A percentile compares a stretch with the other conserved stretches of the same genome.
These are phyloP conservation scores for Sesamia inferens DNA, from an alignment of 2,888 invertebrate species.

Conservation along the genomic window DNA sequence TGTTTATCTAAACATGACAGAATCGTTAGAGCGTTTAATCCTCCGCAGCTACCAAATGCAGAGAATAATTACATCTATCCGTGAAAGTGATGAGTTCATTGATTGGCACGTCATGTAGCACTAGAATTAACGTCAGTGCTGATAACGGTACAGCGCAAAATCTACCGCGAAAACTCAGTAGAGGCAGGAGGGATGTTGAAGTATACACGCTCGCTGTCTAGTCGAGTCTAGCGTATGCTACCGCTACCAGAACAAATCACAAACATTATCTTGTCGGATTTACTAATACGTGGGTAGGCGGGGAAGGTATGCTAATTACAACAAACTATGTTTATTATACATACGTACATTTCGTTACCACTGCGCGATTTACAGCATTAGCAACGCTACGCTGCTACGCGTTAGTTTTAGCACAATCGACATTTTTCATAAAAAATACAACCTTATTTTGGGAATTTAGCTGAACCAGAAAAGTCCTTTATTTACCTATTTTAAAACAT, in stretches of 20 bases:
- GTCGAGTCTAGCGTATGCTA: neutral
- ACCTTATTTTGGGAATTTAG: no score
- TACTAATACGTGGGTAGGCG: neutral
- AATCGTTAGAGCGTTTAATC: constrained; percentile 8
- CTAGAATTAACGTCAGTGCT: neutral
- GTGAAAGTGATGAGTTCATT: neutral
- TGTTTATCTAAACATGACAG: constrained; percentile 24
- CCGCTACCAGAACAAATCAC: neutral
- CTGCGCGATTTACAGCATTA: no score
- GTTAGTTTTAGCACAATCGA: no score
- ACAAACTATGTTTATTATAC: no score
- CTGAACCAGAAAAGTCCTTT: no score
- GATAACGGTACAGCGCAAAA: neutral
- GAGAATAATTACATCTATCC: neutral
- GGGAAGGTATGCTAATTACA: no score
- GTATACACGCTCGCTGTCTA: neutral
- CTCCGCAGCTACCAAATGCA: neutral
- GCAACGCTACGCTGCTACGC: no score
- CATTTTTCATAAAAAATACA: no score
- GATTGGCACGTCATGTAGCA: neutral
- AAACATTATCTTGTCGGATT: neutral
- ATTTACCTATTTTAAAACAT: no score
- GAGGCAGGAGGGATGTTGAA: neutral
- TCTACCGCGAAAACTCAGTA: neutral
- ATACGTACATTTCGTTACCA: no score